These are phyloP conservation scores for Spatulosminthurus flaviceps DNA, from an alignment of 2,888 invertebrate species.

Conservation along the genomic window DNA sequence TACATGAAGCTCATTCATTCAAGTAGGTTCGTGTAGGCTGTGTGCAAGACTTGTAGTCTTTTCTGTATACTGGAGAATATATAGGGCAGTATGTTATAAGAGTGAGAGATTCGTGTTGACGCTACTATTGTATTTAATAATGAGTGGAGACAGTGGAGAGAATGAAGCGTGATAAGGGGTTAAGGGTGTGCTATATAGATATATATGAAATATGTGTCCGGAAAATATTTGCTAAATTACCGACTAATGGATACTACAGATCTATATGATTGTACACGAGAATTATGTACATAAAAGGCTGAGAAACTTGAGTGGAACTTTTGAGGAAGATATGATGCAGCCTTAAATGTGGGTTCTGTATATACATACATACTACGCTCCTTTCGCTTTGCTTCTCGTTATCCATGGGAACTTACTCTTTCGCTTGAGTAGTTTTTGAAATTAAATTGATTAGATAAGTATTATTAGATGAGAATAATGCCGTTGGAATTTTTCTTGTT, in stretches of 20 bases:
- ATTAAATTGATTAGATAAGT: slow-evolving; percentile 9
- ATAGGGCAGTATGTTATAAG: not conserved
- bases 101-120: slow-evolving; percentile 1
- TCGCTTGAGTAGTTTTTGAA: not conserved
- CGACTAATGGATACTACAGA: not conserved
- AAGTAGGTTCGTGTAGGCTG: too few relatives aligned
- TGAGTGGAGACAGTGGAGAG: slow-evolving; percentile 11
- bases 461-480: not conserved
- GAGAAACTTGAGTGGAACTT: too few relatives aligned
- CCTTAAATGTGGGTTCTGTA: too few relatives aligned
- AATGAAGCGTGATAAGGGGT: slow-evolving; percentile 14
- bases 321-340: too few relatives aligned
- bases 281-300: not conserved
- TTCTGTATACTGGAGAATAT: too few relatives aligned
- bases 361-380: too few relatives aligned
- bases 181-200: not conserved
- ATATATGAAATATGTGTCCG: not conserved
- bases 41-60: not conserved
- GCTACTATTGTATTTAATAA: slow-evolving; percentile 12
- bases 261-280: not conserved
- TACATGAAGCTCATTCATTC: too few relatives aligned
- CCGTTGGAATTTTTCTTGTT: not conserved
- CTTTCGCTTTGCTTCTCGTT: too few relatives aligned
- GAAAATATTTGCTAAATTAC: slow-evolving; percentile 7
- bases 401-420: not conserved